Conservation (phyloP, 2,113 vertebrate species). For the Pygoscelis adeliae region DNA sequence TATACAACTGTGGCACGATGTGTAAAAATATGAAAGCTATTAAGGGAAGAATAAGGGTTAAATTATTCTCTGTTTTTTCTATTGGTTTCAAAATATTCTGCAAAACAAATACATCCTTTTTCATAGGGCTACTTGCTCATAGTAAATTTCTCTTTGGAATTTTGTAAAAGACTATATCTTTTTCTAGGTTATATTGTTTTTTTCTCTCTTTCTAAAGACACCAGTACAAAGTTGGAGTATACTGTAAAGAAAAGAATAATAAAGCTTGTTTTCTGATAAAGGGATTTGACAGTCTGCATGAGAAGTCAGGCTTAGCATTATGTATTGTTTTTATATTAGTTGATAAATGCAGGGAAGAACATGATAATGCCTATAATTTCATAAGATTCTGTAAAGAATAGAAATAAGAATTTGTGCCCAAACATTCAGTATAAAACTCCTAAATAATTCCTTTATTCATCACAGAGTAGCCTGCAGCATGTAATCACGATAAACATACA, state of each 20-base stretch:
- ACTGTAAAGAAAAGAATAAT: constrained; percentile 63
- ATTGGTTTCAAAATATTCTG: constrained; percentile 71
- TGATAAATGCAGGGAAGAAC: constrained; percentile 68
- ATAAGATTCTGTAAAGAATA: constrained; percentile 55
- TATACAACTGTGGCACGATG: constrained; percentile 77
- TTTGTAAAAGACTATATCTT: constrained; percentile 62
- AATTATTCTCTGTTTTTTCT: constrained; percentile 72
- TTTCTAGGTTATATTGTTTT: constrained; percentile 12
- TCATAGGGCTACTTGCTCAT: constrained; percentile 58
- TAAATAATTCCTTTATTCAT: constrained; percentile 62
- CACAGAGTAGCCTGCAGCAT: constrained; percentile 70
- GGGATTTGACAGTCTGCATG: constrained; percentile 58
- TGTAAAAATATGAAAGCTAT: constrained; percentile 76
- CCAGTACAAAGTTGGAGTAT: constrained; percentile 72
- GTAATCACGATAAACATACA: constrained; percentile 56
- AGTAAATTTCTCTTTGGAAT: constrained; percentile 75
- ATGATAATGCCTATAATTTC: constrained; percentile 51
- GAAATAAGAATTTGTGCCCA: constrained; percentile 71
- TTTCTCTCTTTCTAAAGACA: constrained; percentile 59
- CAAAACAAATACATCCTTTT: constrained; percentile 66
- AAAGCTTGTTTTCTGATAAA: constrained; percentile 63
- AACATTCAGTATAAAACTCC: constrained; percentile 74
- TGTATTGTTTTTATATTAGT: constrained; percentile 32
- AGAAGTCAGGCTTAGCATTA: constrained; percentile 60
- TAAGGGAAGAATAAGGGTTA: constrained; percentile 69